Evolutionary conservation across 2,888 invertebrate genomes (phyloP), one percentile per base, ranked within the genome.

Genomic region (Hesperia comma): DNA sequence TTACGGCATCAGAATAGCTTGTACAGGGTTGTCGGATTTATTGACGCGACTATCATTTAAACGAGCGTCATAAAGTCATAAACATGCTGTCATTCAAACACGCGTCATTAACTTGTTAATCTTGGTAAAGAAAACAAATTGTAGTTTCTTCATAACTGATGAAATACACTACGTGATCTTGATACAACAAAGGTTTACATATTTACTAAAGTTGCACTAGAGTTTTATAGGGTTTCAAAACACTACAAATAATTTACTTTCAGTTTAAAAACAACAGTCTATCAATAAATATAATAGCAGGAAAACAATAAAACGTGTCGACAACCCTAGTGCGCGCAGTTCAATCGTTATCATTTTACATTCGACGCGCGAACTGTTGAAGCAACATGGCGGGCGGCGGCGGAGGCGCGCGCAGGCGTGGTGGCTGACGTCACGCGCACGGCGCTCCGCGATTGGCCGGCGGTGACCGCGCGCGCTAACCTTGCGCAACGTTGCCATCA

Each of bases 331-430:
- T 41, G 6, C 7, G 26, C 33, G 14, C 37, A 40, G 54, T 63
- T 73, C 71, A 71, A 75, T 79, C 80, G 78, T 79, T 82, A 80
- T 81, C 78, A 74, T 70, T 68, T 67, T 57, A 60, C 78, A 74
- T 70, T 68, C 68, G 61, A 60, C 61, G 68, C 73, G 74, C 73
- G 70, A 70, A 72, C 72, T 72, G 74, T 83, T 80, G 76, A 77
- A 76, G 79, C 84, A 86, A 83, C 75, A 87, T 85, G 87, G 87
- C 87, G 79, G 76, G 87, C 85, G 87, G 87, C 87, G 79, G 76
- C 81, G 88, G 92, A 86, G 92, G 92, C 91, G 90, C 90, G 92
- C 90, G 92, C 91, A 87, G 92, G 92, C 92, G 92, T 91, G 92
- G 91, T 85, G 79, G 87, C 80, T 89, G 84, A 92, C 92, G 92